Base-by-base conservation (phyloP, 2,797 vertebrate genomes). In the Gouania willdenowi region DNA sequence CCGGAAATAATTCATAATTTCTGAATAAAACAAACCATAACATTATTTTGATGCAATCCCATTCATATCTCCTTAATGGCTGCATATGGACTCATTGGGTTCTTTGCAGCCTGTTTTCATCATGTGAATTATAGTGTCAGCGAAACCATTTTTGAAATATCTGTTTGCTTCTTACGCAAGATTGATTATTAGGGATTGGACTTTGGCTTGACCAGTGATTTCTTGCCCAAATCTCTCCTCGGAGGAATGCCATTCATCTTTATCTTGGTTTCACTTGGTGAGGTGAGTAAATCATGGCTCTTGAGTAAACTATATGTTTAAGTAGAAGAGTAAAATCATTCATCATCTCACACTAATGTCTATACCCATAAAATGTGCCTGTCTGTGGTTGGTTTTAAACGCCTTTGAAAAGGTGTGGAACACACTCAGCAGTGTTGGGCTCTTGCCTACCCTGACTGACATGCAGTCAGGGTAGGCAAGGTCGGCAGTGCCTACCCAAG, bases 191-290 rank as follows among this genome's bases (percentile, higher is more conserved):
- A 31, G 36, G 5, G 26, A 60, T 49, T 28, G 31, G 37, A 21
- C 26, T 31, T n/a, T n/a, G n/a, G 14, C 19, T 15, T 6, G 25
- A n/a, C 5, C 23, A 61, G 32, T 30, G n/a, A 48, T 39, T 29
- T 17, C 20, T n/a, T 16, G 18, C 1, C 20, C 21, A 22, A 60
- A 12, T 34, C 12, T 40, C 29, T 6, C 39, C 30, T 50, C 36
- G 40, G 34, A 32, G 60, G 30, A 51, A 57, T 17, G 32, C 19
- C 21, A 35, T 65, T 41, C 49, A n/a, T 32, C 9, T 15, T 46
- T 27, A 43, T 50, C 33, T 45, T 24, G 35, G n/a, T 54, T 49
- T 54, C 4, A 48, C 51, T 51, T 41, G 30, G 31, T 47, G 35
- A 7, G 18, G 5, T 22, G 28, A 20, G 5, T 17, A 48, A 48